Evolutionary conservation across 2,888 invertebrate species (phyloP).

Genomic region (Allygus modestus): DNA sequence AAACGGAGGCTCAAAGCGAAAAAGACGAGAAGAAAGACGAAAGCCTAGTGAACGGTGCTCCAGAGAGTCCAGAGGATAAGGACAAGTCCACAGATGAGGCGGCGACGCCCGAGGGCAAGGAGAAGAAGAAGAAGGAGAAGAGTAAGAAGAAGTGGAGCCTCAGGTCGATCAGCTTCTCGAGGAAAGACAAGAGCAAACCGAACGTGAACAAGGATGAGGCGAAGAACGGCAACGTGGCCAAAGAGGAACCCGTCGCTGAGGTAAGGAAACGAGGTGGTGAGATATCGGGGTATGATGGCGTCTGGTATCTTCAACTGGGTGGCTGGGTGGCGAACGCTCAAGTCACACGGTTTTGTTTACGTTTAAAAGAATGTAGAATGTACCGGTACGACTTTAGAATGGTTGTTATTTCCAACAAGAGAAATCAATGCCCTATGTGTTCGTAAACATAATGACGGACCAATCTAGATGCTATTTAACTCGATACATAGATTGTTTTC

Average conservation of each 20-base stretch:
- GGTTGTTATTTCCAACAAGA: too few species aligned
- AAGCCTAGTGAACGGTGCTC: conserved; percentile 48
- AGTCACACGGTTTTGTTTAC: too few species aligned
- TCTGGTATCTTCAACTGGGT: too few species aligned
- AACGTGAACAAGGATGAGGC: conserved; percentile 76
- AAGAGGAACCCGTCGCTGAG: conserved; percentile 80
- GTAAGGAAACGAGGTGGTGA: conserved; percentile 75
- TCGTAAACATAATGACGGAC: too few species aligned
- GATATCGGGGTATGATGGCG: background rate
- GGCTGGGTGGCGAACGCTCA: too few species aligned
- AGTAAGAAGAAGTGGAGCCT: conserved; percentile 94
- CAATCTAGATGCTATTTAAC: too few species aligned
- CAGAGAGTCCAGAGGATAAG: conserved; percentile 45
- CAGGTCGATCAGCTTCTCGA: conserved; percentile 91
- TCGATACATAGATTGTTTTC: too few species aligned
- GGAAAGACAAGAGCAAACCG: conserved; percentile 92
- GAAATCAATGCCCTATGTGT: too few species aligned
- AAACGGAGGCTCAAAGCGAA: conserved; percentile 39
- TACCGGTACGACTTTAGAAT: too few species aligned
- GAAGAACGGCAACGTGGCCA: conserved; percentile 75
- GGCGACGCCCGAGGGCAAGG: conserved; percentile 50
- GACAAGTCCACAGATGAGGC: conserved; percentile 59
- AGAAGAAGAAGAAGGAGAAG: conserved; percentile 73
- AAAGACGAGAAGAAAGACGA: conserved; percentile 56
- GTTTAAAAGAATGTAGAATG: too few species aligned